A percentile compares a stretch with the other conserved stretches of the same genome.
These are phyloP conservation scores for Chrysolina americana DNA, from an alignment of 2,888 invertebrate genomes.

Conservation along the genomic window DNA sequence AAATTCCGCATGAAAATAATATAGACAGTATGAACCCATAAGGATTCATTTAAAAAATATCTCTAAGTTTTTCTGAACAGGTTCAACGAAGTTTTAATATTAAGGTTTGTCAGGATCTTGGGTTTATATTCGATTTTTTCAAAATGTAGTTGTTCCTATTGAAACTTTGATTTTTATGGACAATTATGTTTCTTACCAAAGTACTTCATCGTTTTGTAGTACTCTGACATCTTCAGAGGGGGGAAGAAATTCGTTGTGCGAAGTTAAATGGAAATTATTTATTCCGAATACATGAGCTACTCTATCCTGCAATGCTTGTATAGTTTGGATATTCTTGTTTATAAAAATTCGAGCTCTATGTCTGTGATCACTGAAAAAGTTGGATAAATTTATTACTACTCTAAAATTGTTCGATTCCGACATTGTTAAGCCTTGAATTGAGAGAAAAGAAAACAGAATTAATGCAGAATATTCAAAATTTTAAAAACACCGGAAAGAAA, in stretches of 20 bases:
- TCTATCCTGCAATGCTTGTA: constrained; percentile 42
- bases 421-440: constrained; percentile 7
- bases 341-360: constrained; percentile 41
- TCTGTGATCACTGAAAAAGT: constrained; percentile 46
- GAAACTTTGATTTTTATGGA: background rate
- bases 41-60: too few species aligned
- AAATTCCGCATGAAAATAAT: too few species aligned
- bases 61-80: too few species aligned
- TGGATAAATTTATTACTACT: constrained; percentile 39
- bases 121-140: too few species aligned
- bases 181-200: constrained; percentile 42
- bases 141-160: too few species aligned
- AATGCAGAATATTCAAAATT: too few species aligned
- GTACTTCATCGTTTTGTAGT: constrained; percentile 38
- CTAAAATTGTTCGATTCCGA: constrained; percentile 14
- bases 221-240: constrained; percentile 46
- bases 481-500: too few species aligned
- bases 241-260: constrained; percentile 44
- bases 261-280: constrained; percentile 41
- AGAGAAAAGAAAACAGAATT: background rate
- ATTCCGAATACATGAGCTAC: constrained; percentile 39
- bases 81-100: too few species aligned
- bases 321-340: constrained; percentile 37
- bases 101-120: too few species aligned
- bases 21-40: too few species aligned